Percentiles rank a stretch among this genome's conserved stretches.
Conservation (phyloP, 2,113 vertebrate species). For the Galbula dea region DNA sequence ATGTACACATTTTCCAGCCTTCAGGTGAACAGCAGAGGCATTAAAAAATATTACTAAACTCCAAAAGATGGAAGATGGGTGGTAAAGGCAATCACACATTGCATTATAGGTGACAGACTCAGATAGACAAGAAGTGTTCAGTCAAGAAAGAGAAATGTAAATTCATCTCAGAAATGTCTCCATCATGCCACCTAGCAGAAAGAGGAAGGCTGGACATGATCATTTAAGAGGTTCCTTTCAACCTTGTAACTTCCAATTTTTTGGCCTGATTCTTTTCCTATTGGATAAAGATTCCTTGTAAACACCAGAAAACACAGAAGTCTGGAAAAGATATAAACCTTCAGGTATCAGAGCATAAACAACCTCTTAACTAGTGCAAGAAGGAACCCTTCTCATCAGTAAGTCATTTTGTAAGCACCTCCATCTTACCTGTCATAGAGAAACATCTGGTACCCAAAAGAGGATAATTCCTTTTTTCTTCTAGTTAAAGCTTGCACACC, state of each 20-base stretch:
- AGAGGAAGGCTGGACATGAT: background rate
- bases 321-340: background rate
- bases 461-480: slow-evolving; percentile 8
- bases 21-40: background rate
- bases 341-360: slow-evolving; percentile 26
- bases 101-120: background rate
- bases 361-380: background rate
- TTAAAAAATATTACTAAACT: background rate
- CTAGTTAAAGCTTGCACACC: slow-evolving; percentile 35
- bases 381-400: background rate
- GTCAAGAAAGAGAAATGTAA: background rate
- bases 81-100: background rate
- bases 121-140: background rate
- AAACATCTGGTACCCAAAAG: slow-evolving; percentile 38
- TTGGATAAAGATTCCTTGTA: background rate
- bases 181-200: background rate
- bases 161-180: background rate
- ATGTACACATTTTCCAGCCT: background rate
- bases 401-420: background rate
- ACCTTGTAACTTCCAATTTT: background rate
- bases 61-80: background rate
- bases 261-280: background rate
- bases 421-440: background rate
- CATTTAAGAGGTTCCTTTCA: background rate
- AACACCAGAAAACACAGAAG: background rate